Base-by-base conservation (phyloP, 2,797 vertebrate genomes). In the Sebastes miniatus region DNA sequence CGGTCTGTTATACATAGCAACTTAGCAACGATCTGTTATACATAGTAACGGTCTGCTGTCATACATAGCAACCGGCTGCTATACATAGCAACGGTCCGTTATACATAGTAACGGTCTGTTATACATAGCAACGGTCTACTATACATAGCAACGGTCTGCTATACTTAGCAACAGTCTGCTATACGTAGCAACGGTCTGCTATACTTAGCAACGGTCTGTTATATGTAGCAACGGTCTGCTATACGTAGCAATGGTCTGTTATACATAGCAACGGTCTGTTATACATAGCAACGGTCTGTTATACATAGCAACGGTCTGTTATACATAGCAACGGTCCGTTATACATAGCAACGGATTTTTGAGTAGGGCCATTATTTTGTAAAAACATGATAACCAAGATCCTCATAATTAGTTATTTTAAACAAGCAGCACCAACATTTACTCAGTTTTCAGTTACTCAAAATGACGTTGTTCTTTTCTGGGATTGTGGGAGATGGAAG, bases 41-140 rank as follows among this genome's bases (percentile, higher is more conserved):
- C 36, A 0, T 39, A 43, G 39, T 1, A 43, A 43, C 5, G 6
- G 6, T 43, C 14, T 1, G 1, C 1, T 10, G 32, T 34, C 6
- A 39, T 14, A 39, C 13, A 1, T 39, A 39, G 36, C 2, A 14
- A 39, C 0, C 3, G 11, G 12, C 34, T 0, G 36, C 0, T 16
- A 16, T 16, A 43, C 1, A 0, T 43, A 43, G 39, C 14, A 43
- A 43, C 6, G 0, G 39, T 43, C 14, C 1, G 14, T 0, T 14
- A 43, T 16, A 43, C 13, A 0, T 43, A 43, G 1, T 5, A 43
- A 0, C 5, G 2, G 13, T 14, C 13, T 6, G 5, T 6, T 43
- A 43, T 13, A 43, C 39, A 0, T 43, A 43, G 39, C 39, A 43
- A 43, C 13, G 1, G 39, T 14, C 39, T 6, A 13, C 0, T 14